phyloP scores from a whole-genome alignment of 2,888 invertebrate species.

The Eustalomyia histrio region DNA sequence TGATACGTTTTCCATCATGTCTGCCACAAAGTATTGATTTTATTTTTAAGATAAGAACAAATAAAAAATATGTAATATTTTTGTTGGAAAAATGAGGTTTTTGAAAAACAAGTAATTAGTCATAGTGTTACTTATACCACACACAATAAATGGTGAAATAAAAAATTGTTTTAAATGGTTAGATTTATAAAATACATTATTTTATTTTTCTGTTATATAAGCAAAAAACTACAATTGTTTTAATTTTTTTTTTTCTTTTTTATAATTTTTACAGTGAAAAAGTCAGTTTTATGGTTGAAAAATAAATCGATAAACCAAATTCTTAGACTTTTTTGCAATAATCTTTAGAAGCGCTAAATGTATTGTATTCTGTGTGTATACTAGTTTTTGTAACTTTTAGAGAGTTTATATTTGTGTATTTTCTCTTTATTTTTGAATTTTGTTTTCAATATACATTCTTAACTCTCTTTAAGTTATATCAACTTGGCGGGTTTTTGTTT shows the following conservation, averaged over 20 bases:
- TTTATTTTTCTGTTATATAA: not conserved
- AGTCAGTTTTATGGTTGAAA: slow-evolving; percentile 65
- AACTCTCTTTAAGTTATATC: slow-evolving; percentile 50
- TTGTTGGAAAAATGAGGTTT: not conserved
- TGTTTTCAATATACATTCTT: slow-evolving; percentile 16
- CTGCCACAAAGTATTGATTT: not conserved
- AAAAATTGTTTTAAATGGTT: not conserved
- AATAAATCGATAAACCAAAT: slow-evolving; percentile 57
- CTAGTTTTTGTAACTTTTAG: slow-evolving; percentile 58
- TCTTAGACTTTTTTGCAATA: slow-evolving; percentile 75
- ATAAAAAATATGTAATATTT: not conserved
- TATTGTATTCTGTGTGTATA: slow-evolving; percentile 53
- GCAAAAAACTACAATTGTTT: slow-evolving; percentile 24
- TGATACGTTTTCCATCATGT: not conserved
- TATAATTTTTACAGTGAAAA: slow-evolving; percentile 67
- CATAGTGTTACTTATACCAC: not conserved
- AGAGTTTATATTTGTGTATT: slow-evolving; percentile 39
- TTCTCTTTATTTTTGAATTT: not conserved
- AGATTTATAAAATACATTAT: not conserved
- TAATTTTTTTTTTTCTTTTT: slow-evolving; percentile 44
- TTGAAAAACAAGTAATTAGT: not conserved
- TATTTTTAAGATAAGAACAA: not conserved
- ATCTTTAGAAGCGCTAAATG: slow-evolving; percentile 69
- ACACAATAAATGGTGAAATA: not conserved
- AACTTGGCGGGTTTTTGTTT: slow-evolving; percentile 47